Conservation (phyloP, 2,797 vertebrate genomes). For the Podarcis lilfordi region DNA sequence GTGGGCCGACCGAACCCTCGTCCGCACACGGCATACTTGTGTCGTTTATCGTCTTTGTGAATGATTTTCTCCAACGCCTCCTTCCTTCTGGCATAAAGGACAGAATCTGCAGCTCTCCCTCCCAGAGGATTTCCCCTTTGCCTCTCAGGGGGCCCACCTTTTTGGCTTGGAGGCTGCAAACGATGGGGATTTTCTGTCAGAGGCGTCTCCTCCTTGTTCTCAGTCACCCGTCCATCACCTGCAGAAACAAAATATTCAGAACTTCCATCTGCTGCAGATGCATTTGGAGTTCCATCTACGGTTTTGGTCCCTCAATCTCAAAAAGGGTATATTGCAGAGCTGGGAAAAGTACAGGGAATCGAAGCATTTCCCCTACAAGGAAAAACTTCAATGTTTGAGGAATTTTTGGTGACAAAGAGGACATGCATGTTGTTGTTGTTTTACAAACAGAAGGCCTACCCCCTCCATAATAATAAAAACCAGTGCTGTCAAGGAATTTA, state of each 20-base stretch:
- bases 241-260: background rate
- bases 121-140: background rate
- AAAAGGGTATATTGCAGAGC: background rate
- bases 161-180: background rate
- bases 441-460: too few relatives aligned
- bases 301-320: background rate
- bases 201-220: background rate
- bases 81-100: background rate
- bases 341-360: background rate
- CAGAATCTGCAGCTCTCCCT: background rate
- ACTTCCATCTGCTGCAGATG: background rate
- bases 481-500: too few relatives aligned
- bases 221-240: background rate
- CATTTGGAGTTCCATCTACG: background rate
- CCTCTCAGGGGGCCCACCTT: background rate
- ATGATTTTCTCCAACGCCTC: too few relatives aligned
- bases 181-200: background rate
- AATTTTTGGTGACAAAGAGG: too few relatives aligned
- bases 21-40: background rate
- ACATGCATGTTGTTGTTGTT: too few relatives aligned
- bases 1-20: background rate
- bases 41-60: background rate
- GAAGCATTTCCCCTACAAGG: background rate
- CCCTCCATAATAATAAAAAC: too few relatives aligned
- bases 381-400: background rate